Evolutionary conservation across 2,888 invertebrate genomes (phyloP).

Genomic region (Chrysina gloriosa): DNA sequence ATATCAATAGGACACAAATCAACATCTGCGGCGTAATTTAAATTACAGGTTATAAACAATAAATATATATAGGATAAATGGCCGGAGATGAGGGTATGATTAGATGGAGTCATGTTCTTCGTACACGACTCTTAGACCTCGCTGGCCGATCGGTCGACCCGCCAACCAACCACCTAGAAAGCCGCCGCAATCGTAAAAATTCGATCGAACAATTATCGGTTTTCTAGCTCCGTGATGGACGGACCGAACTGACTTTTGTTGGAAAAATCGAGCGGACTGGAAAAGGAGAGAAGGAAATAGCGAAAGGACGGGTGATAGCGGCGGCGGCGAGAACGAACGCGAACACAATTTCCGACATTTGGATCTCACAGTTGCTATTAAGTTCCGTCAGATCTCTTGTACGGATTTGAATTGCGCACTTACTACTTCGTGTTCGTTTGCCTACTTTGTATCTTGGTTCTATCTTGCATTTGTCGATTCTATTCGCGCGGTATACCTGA

Average conservation of each 20-base stretch:
- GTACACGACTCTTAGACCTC: constrained; percentile 38
- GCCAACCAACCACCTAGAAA: constrained; percentile 9
- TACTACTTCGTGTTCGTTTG: constrained; percentile 20
- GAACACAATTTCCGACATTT: constrained; percentile 38
- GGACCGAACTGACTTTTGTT: neutral
- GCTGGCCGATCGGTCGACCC: too few relatives aligned
- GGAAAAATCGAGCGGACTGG: neutral
- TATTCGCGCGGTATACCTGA: neutral
- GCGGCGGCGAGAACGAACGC: constrained; percentile 7
- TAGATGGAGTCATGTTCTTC: constrained; percentile 41
- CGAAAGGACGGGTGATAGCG: neutral
- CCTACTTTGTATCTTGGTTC: neutral
- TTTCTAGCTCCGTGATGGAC: constrained; percentile 21
- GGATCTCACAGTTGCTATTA: constrained; percentile 23
- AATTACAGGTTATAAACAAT: constrained; percentile 39
- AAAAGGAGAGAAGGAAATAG: constrained; percentile 6
- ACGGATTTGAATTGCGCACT: constrained; percentile 26
- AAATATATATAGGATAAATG: constrained; percentile 30
- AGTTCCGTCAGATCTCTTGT: constrained; percentile 22
- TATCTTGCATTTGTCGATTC: neutral
- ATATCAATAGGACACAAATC: constrained; percentile 33
- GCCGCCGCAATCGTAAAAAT: constrained; percentile 19
- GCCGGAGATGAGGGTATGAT: constrained; percentile 37
- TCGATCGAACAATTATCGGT: constrained; percentile 41
- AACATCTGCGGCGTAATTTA: constrained; percentile 36